A percentile compares a stretch with the other conserved stretches of the same genome.
Conservation (phyloP, 2,797 vertebrate species). For the Clarias pachynema region DNA sequence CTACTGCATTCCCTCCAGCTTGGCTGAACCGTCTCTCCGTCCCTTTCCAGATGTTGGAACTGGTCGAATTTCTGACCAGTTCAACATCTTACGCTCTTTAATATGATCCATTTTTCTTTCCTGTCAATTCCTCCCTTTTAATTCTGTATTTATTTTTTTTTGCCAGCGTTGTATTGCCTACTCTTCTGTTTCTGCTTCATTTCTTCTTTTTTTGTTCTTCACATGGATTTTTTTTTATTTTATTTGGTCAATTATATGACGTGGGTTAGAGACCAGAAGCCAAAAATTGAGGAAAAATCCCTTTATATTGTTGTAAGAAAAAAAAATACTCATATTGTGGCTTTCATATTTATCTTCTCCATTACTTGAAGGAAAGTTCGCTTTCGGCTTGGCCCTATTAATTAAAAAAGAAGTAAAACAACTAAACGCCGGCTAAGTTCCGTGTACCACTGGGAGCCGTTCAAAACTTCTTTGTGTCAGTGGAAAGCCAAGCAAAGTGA, state of each 20-base stretch:
- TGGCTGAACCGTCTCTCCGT: background rate
- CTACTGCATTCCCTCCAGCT: background rate
- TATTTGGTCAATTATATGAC: background rate
- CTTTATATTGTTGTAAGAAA: background rate
- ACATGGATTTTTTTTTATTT: background rate
- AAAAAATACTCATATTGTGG: background rate
- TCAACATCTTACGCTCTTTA: background rate
- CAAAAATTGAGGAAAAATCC: background rate
- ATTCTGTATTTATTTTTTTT: background rate
- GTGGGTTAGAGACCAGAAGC: background rate
- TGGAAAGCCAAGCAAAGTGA: too few relatives aligned
- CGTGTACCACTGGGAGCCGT: too few relatives aligned
- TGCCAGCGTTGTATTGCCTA: background rate
- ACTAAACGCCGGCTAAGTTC: too few relatives aligned
- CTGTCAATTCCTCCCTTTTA: background rate
- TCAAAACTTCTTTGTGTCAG: too few relatives aligned
- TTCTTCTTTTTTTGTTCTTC: background rate
- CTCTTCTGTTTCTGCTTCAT: background rate
- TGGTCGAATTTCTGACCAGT: background rate
- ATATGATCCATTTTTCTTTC: background rate
- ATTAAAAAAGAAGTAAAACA: background rate
- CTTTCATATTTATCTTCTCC: background rate
- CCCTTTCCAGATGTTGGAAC: too few relatives aligned
- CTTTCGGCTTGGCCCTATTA: background rate
- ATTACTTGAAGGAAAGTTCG: background rate